Evolutionary conservation across 1,140 invertebrate genomes (phyloP), one percentile per base, ranked within the genome.

Genomic region (Drosophila elegans): DNA sequence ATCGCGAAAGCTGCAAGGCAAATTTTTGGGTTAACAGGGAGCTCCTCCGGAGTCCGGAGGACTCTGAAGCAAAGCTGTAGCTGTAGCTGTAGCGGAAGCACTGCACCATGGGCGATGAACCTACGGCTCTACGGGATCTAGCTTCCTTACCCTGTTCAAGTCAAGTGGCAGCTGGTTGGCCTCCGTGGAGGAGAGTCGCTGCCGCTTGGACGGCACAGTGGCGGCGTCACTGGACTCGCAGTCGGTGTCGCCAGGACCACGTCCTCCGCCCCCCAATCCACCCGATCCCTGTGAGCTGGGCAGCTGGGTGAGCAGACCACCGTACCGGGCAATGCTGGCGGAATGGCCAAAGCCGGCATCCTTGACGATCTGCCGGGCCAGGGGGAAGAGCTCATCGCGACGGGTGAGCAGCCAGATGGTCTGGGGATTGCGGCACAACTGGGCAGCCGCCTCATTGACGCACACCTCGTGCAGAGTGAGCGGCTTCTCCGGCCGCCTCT

Each of bases 371-470:
- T 98, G 97, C 56, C 98, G 93, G 0, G 98, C 98, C 55, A 99
- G 93, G 3, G 98, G 97, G 92, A 99, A 99, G 32, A 99, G 94
- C 93, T 99, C 98, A 91, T 99, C 98, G 36, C 98, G 93, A 39
- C 98, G 94, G 3, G 98, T 99, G 41, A 99, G 93, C 38, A 99
- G 93, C 95, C 90, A 97, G 96, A 88, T 85, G 21, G 82, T 82
- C 42, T 85, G 82, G 0, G 82, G 82, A 68, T 85, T 85, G 11
- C 96, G 94, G 91, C 98, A 99, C 61, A 99, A 95, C 92, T 99
- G 98, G 2, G 98, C 98, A 0, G 98, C 98, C 0, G 98, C 98
- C 93, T 99, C 98, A 93, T 99, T 99, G 9, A 99, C 98, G 44
- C 91, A 93, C 78, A 97, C 97, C 94, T 99, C 98, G 93, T 99